These are phyloP conservation scores for Channa maculata DNA, from an alignment of 2,113 vertebrate species.

Conservation along the genomic window DNA sequence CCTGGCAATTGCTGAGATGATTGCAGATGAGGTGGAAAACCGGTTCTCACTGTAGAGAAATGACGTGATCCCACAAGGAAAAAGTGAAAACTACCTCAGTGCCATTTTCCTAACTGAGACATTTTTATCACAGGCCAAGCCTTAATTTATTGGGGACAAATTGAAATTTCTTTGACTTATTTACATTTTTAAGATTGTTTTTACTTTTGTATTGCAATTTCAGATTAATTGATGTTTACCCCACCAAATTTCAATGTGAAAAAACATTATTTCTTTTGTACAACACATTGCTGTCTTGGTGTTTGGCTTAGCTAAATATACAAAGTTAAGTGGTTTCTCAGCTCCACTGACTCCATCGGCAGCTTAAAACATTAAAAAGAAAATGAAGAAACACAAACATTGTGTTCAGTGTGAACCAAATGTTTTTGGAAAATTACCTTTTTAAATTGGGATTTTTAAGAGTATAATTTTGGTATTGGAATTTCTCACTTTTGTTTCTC, in stretches of 20 bases:
- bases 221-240: conserved; percentile 1
- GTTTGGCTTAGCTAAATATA: too few species aligned
- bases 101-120: neutral
- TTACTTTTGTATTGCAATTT: neutral
- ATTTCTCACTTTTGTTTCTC: neutral
- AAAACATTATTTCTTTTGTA: neutral
- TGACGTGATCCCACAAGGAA: accelerated
- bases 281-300: neutral
- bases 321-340: too few species aligned
- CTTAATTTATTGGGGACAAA: conserved; percentile 20
- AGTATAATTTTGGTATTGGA: neutral
- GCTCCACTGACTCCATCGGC: neutral
- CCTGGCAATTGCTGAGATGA: conserved; percentile 91
- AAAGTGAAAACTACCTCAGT: conserved; percentile 11
- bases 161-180: conserved; percentile 11
- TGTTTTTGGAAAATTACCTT: neutral
- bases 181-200: neutral
- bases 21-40: conserved; percentile 87
- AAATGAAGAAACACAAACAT: too few species aligned
- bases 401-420: too few species aligned
- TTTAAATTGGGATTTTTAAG: neutral
- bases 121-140: conserved; percentile 22
- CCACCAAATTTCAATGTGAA: conserved; percentile 4
- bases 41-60: conserved; percentile 85
- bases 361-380: neutral